Percentiles rank a stretch among this genome's conserved stretches.
phyloP scores from a whole-genome alignment of 2,888 invertebrate species.

The Stenolophus ochropezus region DNA sequence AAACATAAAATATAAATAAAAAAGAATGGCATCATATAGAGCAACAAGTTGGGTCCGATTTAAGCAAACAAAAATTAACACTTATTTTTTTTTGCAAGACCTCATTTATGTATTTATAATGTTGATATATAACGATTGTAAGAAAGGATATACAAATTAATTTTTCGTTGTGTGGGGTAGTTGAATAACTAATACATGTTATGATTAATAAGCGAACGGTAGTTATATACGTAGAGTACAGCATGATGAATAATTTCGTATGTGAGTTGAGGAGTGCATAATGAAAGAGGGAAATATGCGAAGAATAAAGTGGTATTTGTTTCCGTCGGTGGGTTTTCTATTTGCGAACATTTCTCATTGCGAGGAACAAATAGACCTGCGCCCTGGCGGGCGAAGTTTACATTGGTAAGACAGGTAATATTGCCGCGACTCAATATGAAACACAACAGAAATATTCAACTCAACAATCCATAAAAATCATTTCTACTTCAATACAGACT shows the following conservation, averaged over 20 bases:
- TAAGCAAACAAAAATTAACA: too few relatives aligned
- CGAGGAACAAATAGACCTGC: neutral
- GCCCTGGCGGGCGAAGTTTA: neutral
- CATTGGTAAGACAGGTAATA: conserved; percentile 5
- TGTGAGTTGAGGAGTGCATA: neutral
- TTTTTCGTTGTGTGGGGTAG: too few relatives aligned
- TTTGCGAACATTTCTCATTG: neutral
- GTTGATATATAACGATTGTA: too few relatives aligned
- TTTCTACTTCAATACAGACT: neutral
- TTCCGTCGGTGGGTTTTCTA: neutral
- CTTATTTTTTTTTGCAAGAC: too few relatives aligned
- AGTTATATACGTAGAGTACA: too few relatives aligned
- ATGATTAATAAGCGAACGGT: too few relatives aligned
- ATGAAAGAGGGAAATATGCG: neutral
- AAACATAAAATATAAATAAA: too few relatives aligned
- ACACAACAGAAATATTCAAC: conserved; percentile 9
- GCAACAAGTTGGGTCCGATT: too few relatives aligned
- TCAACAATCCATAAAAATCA: conserved; percentile 17
- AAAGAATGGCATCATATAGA: too few relatives aligned
- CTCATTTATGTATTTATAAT: too few relatives aligned
- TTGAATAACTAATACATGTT: too few relatives aligned
- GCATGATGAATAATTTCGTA: neutral
- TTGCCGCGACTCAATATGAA: neutral
- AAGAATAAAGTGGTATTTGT: neutral
- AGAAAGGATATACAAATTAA: too few relatives aligned